A percentile compares a stretch with the other conserved stretches of the same genome.
Conservation (phyloP, 2,888 invertebrate species). For the Anthrax anthrax region DNA sequence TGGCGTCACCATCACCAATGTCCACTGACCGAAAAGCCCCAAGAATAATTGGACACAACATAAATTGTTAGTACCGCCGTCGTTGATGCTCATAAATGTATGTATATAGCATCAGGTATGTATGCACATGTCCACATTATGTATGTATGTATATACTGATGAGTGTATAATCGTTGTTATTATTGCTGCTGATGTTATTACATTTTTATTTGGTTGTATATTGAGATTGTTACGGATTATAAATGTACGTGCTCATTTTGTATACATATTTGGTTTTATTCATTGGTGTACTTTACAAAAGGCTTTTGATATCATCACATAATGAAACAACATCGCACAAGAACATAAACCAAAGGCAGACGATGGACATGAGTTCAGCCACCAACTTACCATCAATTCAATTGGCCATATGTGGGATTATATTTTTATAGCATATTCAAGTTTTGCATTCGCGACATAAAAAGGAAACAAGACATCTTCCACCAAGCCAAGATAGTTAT, state of each 20-base stretch:
- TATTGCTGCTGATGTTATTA: background rate
- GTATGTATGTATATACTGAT: no score
- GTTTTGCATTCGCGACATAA: background rate
- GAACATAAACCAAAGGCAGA: background rate
- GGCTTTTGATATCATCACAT: background rate
- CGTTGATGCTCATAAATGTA: no score
- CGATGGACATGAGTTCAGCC: slow-evolving; percentile 5
- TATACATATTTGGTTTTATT: background rate
- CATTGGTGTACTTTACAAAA: no score
- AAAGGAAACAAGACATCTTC: background rate
- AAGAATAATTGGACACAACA: slow-evolving; percentile 7
- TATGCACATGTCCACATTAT: no score
- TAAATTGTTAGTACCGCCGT: slow-evolving; percentile 1
- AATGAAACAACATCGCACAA: background rate
- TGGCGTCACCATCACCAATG: slow-evolving; percentile 12
- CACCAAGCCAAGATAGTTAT: no score
- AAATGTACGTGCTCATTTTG: background rate
- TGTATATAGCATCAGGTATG: no score
- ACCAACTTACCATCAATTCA: slow-evolving; percentile 5
- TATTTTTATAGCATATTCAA: background rate
- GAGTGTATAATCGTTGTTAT: background rate
- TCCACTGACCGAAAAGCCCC: slow-evolving; percentile 3
- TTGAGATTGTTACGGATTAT: background rate
- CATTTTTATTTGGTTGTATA: no score
- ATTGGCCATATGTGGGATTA: slow-evolving; percentile 7